A percentile compares a stretch with the other conserved stretches of the same genome.
Conservation (phyloP, 2,113 vertebrate genomes). For the Casuarius casuarius region DNA sequence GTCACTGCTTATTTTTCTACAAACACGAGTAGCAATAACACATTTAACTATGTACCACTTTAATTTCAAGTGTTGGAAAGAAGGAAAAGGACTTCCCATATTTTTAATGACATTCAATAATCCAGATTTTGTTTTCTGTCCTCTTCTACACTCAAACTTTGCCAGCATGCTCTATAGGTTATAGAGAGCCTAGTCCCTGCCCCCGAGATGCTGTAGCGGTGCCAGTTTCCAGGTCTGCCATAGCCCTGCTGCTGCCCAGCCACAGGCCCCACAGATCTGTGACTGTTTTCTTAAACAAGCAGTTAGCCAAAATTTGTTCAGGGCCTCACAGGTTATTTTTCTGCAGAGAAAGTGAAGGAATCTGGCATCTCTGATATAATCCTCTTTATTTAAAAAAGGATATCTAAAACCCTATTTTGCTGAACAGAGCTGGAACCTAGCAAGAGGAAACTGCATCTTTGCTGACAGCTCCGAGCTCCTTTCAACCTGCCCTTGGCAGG, state of each 20-base stretch:
- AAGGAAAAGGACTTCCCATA: neutral
- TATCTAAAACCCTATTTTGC: neutral
- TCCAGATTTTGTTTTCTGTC: neutral
- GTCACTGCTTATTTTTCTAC: neutral
- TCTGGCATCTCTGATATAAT: neutral
- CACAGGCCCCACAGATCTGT: neutral
- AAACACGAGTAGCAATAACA: neutral
- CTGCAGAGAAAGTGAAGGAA: neutral
- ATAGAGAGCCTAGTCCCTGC: neutral
- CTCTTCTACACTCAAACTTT: neutral
- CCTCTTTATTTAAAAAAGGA: neutral
- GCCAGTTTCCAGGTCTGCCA: neutral
- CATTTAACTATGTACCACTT: neutral
- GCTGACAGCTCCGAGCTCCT: neutral
- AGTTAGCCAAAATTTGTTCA: neutral
- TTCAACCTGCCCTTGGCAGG: neutral
- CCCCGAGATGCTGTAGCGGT: neutral
- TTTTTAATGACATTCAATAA: neutral
- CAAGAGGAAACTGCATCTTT: neutral
- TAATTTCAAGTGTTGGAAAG: neutral
- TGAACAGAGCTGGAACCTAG: neutral
- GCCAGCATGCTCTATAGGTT: neutral
- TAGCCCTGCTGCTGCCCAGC: no score
- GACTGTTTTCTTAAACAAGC: neutral
- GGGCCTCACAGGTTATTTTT: accelerated